Base-by-base conservation (phyloP, 2,113 vertebrate species). In the Balaenoptera acutorostrata region DNA sequence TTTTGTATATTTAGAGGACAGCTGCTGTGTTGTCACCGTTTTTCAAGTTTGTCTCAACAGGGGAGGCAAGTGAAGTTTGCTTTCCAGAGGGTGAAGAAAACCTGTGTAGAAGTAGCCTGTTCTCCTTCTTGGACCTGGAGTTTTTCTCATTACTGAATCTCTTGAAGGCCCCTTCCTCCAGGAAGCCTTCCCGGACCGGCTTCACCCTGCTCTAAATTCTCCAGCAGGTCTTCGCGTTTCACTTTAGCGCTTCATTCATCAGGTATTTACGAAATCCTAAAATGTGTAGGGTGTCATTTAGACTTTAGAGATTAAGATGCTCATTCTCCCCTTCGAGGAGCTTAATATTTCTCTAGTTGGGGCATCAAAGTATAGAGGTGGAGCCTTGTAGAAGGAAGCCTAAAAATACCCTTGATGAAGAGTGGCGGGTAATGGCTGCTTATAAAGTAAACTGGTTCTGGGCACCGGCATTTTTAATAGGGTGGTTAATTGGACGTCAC, bases 1-100 rank as follows among this genome's bases (percentile, higher is more conserved):
- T 84, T 95, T 95, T 88, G 66, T 92, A n/a, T 91, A 64, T 84
- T 90, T 88, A 96, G 93, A 88, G 90, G 92, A 84, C 44, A 90
- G 36, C 18, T 75, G 91, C 57, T 96, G 69, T 23, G 31, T 93
- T 89, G 44, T 95, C 75, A 92, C 7, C 91, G 36, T 39, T 91
- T 94, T 68, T 94, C 55, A 88, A 93, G 85, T 88, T 86, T 81
- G 31, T 92, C 85, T 90, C 72, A 87, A 88, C 69, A 78, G 14
- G 57, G 68, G 41, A 90, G n/a, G 88, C 71, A 92, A 66, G 66
- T 41, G 31, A 59, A 85, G n/a, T 95, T 72, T 49, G 31, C 69
- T 84, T 74, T 90, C 18, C 39, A n/a, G 44, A 92, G 18, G 4
- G 44, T 39, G n/a, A 77, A 77, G 49, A 31, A 71, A 66, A 74